These are phyloP conservation scores for Leptobrachium leishanense DNA, from an alignment of 2,113 vertebrate genomes.

Conservation along the genomic window DNA sequence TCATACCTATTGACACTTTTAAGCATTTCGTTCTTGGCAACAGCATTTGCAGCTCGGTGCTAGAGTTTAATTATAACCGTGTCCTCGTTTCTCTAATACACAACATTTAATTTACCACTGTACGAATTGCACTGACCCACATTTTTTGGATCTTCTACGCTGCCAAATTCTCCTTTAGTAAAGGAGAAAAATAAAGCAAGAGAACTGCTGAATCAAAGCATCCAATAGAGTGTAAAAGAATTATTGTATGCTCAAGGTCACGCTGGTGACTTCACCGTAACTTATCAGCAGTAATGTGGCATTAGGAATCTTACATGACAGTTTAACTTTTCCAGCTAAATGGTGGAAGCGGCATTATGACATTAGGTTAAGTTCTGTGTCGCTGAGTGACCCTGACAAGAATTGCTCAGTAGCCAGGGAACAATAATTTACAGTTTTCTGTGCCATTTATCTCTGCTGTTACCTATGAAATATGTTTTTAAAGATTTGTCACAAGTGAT, in stretches of 20 bases:
- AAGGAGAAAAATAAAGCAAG: conserved; percentile 12
- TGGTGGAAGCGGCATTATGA: conserved; percentile 48
- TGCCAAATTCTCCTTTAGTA: conserved; percentile 20
- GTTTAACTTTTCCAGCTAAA: conserved; percentile 45
- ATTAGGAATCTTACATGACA: conserved; percentile 49
- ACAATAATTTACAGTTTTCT: conserved; percentile 36
- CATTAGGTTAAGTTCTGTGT: conserved; percentile 45
- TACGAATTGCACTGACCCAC: conserved; percentile 28
- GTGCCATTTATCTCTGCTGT: neutral
- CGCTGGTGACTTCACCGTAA: conserved; percentile 34
- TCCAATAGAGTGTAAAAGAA: conserved; percentile 51
- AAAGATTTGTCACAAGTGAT: no score
- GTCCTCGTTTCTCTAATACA: conserved; percentile 43
- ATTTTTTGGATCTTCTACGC: conserved; percentile 31
- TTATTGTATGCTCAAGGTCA: conserved; percentile 52
- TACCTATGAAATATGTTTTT: no score
- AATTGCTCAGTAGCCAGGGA: conserved; percentile 27
- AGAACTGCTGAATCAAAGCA: conserved; percentile 43
- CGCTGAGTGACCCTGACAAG: conserved; percentile 44
- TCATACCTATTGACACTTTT: conserved; percentile 38
- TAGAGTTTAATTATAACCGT: conserved; percentile 51
- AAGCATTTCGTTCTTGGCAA: conserved; percentile 45
- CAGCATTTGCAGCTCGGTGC: conserved; percentile 28
- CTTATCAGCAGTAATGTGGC: conserved; percentile 38
- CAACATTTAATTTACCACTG: conserved; percentile 31